These are phyloP conservation scores for Setophaga kirtlandii DNA, from an alignment of 2,113 vertebrate species.

Conservation along the genomic window DNA sequence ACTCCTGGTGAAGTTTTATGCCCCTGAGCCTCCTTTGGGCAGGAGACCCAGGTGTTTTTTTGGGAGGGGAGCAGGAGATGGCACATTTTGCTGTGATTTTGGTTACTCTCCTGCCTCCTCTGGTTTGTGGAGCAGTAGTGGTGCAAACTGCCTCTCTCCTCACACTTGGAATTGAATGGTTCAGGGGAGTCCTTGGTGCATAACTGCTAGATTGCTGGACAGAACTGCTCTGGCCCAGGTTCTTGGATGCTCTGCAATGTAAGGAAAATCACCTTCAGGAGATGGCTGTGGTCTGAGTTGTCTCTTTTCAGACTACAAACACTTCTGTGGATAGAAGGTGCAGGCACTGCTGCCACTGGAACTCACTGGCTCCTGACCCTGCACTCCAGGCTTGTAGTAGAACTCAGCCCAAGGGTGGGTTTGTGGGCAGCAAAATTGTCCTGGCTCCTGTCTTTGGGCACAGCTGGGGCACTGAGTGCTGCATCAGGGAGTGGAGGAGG, in stretches of 20 bases:
- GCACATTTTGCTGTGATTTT: background rate
- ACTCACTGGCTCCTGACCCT: rapidly evolving
- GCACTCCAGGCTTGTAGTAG: background rate
- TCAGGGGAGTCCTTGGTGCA: background rate
- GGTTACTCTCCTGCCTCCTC: background rate
- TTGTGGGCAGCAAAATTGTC: background rate
- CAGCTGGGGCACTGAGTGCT: background rate
- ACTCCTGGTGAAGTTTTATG: background rate
- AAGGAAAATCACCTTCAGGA: background rate
- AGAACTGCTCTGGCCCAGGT: background rate
- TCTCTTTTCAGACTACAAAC: background rate
- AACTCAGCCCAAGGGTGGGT: background rate
- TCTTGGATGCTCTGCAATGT: background rate
- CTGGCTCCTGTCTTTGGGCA: background rate
- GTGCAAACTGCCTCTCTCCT: background rate
- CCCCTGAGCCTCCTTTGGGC: rapidly evolving
- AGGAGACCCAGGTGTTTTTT: background rate
- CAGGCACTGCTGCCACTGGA: background rate
- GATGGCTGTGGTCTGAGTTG: rapidly evolving
- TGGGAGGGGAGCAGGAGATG: background rate
- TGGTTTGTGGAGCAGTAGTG: background rate
- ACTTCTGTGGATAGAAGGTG: background rate
- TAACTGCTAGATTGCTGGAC: rapidly evolving
- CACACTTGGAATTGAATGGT: background rate
- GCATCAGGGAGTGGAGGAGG: too few relatives aligned